phyloP scores from a whole-genome alignment of 30 jellyfish, hydroid and myxozoan species.

The Catostylus mosaicus region DNA sequence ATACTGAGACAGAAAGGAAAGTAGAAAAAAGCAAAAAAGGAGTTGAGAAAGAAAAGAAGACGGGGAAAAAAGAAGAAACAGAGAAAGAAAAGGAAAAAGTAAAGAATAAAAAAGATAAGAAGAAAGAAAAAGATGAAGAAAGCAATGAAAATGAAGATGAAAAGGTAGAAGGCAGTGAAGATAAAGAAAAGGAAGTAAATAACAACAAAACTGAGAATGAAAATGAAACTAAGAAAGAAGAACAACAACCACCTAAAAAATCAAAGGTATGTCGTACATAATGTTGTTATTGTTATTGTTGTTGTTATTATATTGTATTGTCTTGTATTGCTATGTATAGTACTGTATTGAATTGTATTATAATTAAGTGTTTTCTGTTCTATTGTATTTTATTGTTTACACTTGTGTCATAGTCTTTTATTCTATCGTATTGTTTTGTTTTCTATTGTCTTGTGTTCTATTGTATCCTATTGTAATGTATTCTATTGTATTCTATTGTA shows the following conservation, averaged over 20 bases:
- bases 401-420: background rate
- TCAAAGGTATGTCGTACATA: slow-evolving; percentile 32
- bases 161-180: slow-evolving; percentile 22
- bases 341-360: no score
- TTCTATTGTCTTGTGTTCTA: background rate
- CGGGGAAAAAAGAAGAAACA: slow-evolving; percentile 12
- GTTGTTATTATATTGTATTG: no score
- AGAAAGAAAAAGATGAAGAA: slow-evolving; percentile 22
- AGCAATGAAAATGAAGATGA: slow-evolving; percentile 19
- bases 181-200: slow-evolving; percentile 10
- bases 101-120: slow-evolving; percentile 22
- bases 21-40: slow-evolving; percentile 1
- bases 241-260: slow-evolving; percentile 32
- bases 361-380: background rate
- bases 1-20: slow-evolving; percentile 9
- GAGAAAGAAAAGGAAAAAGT: slow-evolving; percentile 36
- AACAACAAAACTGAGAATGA: slow-evolving; percentile 12
- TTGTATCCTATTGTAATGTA: background rate
- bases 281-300: background rate
- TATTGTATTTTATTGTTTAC: no score
- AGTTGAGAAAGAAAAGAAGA: slow-evolving; percentile 9
- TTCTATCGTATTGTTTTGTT: background rate
- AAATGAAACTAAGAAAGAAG: slow-evolving; percentile 32
- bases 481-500: no score
- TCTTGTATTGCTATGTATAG: background rate